These are phyloP conservation scores for Aulostomus chinensis DNA, from an alignment of 2,797 vertebrate genomes.

Conservation along the genomic window DNA sequence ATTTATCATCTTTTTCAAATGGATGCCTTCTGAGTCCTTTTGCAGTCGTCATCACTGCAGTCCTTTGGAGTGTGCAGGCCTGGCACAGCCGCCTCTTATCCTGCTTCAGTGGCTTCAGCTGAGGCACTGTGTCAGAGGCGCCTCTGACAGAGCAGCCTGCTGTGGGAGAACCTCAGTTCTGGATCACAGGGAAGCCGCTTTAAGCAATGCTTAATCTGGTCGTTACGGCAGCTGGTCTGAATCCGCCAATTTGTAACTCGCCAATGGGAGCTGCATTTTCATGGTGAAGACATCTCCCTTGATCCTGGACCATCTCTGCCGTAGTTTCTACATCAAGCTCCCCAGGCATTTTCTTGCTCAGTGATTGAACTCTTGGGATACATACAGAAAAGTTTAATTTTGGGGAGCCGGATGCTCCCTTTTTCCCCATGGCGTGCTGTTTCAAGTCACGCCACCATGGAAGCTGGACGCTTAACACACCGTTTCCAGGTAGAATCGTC, in stretches of 20 bases:
- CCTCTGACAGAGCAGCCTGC: conserved; percentile 45
- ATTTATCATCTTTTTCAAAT: conserved; percentile 37
- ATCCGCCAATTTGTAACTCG: conserved; percentile 42
- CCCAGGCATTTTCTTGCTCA: conserved; percentile 19
- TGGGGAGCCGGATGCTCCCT: conserved; percentile 32
- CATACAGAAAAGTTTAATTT: conserved; percentile 22
- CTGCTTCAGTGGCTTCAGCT: conserved; percentile 69
- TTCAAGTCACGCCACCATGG: conserved; percentile 68
- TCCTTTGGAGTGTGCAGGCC: conserved; percentile 57
- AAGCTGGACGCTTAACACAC: conserved; percentile 76
- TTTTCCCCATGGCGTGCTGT: conserved; percentile 78
- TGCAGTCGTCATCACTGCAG: conserved; percentile 51
- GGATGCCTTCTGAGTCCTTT: conserved; percentile 44
- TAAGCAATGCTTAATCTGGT: conserved; percentile 59
- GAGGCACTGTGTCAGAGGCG: conserved; percentile 55
- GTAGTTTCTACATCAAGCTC: conserved; percentile 27
- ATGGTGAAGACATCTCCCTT: conserved; percentile 39
- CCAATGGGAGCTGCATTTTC: conserved; percentile 59
- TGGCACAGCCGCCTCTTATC: conserved; percentile 57
- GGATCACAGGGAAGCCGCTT: conserved; percentile 50
- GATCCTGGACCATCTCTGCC: conserved; percentile 34
- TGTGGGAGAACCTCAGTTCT: conserved; percentile 52
- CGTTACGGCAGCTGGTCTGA: conserved; percentile 59
- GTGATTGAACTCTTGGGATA: conserved; percentile 22
- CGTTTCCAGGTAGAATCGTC: conserved; percentile 63